These are phyloP conservation scores for Cyanoderma ruficeps DNA, from an alignment of 2,113 vertebrate genomes.

Conservation along the genomic window DNA sequence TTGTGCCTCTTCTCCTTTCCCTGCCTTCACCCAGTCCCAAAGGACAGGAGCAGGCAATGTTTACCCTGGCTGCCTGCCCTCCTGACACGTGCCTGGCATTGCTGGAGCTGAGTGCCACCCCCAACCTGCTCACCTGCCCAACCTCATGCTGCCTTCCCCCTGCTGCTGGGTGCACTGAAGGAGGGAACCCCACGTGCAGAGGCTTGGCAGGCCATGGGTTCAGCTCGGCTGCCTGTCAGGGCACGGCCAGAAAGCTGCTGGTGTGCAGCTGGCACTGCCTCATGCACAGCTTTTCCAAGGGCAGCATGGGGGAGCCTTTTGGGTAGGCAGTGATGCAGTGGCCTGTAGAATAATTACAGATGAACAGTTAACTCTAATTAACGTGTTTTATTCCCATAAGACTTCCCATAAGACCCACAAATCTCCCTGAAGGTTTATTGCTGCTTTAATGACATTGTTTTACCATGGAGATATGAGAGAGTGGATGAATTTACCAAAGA, in stretches of 20 bases:
- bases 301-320: not conserved
- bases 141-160: not conserved
- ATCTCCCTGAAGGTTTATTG: constrained; percentile 11
- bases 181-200: not conserved
- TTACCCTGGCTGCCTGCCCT: not conserved
- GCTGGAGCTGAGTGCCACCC: not conserved
- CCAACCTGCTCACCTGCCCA: not conserved
- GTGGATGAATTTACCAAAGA: not conserved
- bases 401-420: not conserved
- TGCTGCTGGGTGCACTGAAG: not conserved
- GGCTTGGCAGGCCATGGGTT: not conserved
- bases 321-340: not conserved
- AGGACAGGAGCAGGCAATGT: not conserved
- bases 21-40: not conserved
- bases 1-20: not conserved
- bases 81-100: fast-evolving
- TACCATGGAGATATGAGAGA: not conserved
- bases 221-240: not conserved
- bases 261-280: not conserved
- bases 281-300: not conserved
- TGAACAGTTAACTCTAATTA: not conserved
- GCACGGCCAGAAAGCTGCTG: not conserved
- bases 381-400: not conserved
- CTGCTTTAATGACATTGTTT: not conserved
- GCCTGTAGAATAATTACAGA: not conserved